Percentiles rank a stretch among this genome's conserved stretches.
Conservation (phyloP, 2,113 vertebrate genomes). For the Crocuta crocuta region DNA sequence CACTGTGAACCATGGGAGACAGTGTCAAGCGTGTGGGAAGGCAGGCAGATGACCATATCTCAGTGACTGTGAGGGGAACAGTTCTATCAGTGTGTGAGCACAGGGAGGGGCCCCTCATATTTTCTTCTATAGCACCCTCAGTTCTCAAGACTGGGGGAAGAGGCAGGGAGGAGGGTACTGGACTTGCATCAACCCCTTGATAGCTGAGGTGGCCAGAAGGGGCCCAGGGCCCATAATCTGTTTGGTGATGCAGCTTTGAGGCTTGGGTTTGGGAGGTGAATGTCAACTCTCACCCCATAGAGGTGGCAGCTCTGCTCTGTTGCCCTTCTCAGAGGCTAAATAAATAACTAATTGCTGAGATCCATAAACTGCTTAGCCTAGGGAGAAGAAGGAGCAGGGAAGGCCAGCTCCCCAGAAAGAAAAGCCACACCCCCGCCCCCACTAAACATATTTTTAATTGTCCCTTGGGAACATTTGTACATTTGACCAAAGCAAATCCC, state of each 20-base stretch:
- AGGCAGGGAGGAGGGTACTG: background rate
- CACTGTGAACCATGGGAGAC: background rate
- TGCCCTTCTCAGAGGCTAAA: constrained; percentile 57
- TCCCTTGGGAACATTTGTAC: constrained; percentile 70
- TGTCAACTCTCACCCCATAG: background rate
- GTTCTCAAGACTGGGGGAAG: background rate
- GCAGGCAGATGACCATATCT: background rate
- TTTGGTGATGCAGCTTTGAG: background rate
- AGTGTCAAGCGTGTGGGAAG: background rate
- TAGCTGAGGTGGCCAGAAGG: background rate
- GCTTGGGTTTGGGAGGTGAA: constrained; percentile 25
- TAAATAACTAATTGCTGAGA: constrained; percentile 64
- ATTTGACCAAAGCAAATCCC: constrained; percentile 78
- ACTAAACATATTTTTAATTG: constrained; percentile 65
- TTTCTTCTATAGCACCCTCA: background rate
- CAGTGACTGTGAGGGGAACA: background rate
- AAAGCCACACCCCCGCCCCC: background rate
- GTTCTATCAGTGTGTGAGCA: background rate
- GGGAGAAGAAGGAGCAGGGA: background rate
- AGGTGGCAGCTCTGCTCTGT: constrained; percentile 40
- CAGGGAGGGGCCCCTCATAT: background rate
- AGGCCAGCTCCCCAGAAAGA: background rate
- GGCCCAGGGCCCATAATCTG: background rate
- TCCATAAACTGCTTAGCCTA: background rate
- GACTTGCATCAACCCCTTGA: no score